Percentiles rank a stretch among this genome's conserved stretches.
These are phyloP conservation scores for Leuctra nigra DNA, from an alignment of 2,888 invertebrate genomes.

Conservation along the genomic window DNA sequence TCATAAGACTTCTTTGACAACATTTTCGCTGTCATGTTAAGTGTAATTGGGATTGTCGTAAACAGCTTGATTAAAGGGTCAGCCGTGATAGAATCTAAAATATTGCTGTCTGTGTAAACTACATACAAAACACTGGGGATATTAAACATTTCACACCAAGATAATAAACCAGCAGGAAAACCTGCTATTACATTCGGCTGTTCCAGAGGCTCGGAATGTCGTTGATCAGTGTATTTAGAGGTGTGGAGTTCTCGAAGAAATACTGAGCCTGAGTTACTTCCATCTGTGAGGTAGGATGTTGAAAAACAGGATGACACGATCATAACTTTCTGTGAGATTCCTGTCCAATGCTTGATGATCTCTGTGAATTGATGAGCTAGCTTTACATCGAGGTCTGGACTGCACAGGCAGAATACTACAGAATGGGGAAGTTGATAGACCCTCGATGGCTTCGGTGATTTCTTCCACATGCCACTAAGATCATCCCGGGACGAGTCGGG, in stretches of 20 bases:
- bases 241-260: slow-evolving; percentile 18
- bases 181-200: slow-evolving; percentile 20
- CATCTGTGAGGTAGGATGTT: not conserved
- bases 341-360: slow-evolving; percentile 17
- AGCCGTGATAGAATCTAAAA: slow-evolving; percentile 23
- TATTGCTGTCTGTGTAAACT: slow-evolving; percentile 19
- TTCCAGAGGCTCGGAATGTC: slow-evolving; percentile 8
- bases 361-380: slow-evolving; percentile 19
- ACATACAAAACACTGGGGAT: slow-evolving; percentile 21
- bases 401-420: slow-evolving; percentile 16
- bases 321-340: slow-evolving; percentile 20
- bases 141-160: slow-evolving; percentile 24
- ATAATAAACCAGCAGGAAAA: slow-evolving; percentile 22
- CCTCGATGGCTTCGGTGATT: not conserved
- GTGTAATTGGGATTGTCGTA: slow-evolving; percentile 3
- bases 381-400: slow-evolving; percentile 11
- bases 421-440: not conserved
- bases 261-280: not conserved
- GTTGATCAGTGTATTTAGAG: not conserved
- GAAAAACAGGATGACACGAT: slow-evolving; percentile 9
- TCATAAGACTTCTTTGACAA: slow-evolving; percentile 17
- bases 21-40: slow-evolving; percentile 5
- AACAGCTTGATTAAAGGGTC: slow-evolving; percentile 22
- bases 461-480: not conserved
- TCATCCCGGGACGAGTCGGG: not conserved